Evolutionary conservation across 2,113 vertebrate species (phyloP), one percentile per base, ranked within the genome.

Genomic region (Synchiropus splendidus): DNA sequence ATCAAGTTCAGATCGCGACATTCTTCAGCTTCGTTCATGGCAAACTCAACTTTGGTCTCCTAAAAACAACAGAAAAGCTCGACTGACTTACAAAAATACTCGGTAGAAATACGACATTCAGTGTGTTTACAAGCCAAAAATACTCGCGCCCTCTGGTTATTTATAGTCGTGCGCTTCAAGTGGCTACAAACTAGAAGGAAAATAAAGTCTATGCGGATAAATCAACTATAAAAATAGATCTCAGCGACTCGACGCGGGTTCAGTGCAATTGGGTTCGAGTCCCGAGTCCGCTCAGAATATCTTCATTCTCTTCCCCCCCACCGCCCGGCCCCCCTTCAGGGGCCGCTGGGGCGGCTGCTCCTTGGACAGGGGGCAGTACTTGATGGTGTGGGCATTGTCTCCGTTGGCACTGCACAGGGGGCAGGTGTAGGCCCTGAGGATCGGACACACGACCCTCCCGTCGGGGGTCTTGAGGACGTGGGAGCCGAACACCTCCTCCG

Each of bases 351-450:
- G 77, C 38, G 83, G 84, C 63, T 88, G 86, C 36, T 87, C 85
- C 65, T 86, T 87, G 43, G 87, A 89, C 68, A 89, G 85, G 11
- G 87, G 87, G 58, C 87, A 89, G 82, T 89, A 89, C 66, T 89
- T 89, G 51, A 89, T 89, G 21, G 87, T 89, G 44, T 89, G 86
- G 18, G 87, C 87, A 73, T 87, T 87, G 76, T 89, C 87, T 58
- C 87, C 86, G 71, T 87, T 89, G 73, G 86, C 87, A 55, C 87
- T 87, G 83, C 87, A 89, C 11, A 89, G 79, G 11, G 87, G 87
- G 37, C 87, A 89, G 10, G 87, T 89, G 53, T 89, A 89, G 33
- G 86, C 84, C 72, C 87, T 70, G 50, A 89, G 78, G 48, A 87
- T 87, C 18, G 87, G 87, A 47, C 87, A 89, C 56, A 89, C 78